Evolutionary conservation across 92 coral and sea anemone species (phyloP).

Genomic region (Isaurus tuberculatus): DNA sequence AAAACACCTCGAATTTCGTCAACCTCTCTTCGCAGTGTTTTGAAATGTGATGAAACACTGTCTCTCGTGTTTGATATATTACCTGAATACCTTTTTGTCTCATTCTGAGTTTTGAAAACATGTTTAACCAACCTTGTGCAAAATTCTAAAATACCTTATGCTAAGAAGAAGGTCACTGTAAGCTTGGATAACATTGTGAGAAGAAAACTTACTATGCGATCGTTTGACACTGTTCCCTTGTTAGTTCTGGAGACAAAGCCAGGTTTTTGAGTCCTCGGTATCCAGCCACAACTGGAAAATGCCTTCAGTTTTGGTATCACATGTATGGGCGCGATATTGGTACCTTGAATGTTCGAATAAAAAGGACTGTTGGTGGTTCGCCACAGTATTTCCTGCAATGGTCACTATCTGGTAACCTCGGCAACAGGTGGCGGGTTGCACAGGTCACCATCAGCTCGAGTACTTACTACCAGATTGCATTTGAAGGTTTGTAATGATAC

Average conservation of each 20-base stretch:
- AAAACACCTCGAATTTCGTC: no score
- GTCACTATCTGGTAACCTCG: constrained; percentile 82
- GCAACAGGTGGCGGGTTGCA: constrained; percentile 86
- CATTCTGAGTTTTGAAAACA: no score
- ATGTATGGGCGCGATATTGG: constrained; percentile 88
- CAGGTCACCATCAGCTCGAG: constrained; percentile 78
- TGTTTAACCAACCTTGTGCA: no score
- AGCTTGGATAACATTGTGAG: no score
- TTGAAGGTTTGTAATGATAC: constrained; percentile 61
- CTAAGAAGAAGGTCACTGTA: no score
- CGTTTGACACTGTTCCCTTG: background rate
- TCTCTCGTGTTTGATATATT: no score
- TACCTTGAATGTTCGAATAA: constrained; percentile 76
- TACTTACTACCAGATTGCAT: constrained; percentile 66
- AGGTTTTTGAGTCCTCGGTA: constrained; percentile 82
- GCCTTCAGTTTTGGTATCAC: constrained; percentile 94
- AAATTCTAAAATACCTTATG: no score
- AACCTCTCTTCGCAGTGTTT: no score
- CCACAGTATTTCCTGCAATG: constrained; percentile 86
- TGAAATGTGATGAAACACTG: no score
- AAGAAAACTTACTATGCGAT: no score
- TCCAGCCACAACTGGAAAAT: constrained; percentile 74
- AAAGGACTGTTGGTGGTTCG: constrained; percentile 67
- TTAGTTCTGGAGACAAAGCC: constrained; percentile 77
- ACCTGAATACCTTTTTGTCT: no score